These are phyloP conservation scores for Amitus sp. DNA, from an alignment of 2,888 invertebrate genomes.

Conservation along the genomic window DNA sequence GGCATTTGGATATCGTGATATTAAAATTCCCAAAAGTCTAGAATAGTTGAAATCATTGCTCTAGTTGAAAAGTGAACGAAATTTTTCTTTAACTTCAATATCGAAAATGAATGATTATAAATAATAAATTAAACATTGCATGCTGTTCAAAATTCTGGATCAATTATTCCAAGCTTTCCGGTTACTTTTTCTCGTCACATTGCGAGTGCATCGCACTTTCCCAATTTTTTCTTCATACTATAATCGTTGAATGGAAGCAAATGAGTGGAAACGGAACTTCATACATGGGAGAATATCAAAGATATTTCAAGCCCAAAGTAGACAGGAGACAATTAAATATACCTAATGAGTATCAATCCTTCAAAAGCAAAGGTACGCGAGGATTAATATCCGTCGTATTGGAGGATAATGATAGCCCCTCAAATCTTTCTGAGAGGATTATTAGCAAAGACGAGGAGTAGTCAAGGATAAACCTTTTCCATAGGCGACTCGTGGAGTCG, in stretches of 20 bases:
- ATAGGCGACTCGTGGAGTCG: slow-evolving; percentile 37
- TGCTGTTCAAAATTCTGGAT: too few species aligned
- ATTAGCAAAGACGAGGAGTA: slow-evolving; percentile 24
- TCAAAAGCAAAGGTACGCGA: slow-evolving; percentile 25
- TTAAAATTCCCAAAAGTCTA: too few species aligned
- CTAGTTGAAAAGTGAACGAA: too few species aligned
- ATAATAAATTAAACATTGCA: too few species aligned
- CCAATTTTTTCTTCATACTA: neutral
- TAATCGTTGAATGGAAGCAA: slow-evolving; percentile 3
- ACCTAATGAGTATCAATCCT: slow-evolving; percentile 28
- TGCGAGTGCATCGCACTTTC: too few species aligned
- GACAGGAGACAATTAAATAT: slow-evolving; percentile 14
- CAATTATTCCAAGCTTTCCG: too few species aligned
- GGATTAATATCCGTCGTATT: slow-evolving; percentile 30
- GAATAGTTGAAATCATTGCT: too few species aligned
- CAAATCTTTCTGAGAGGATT: slow-evolving; percentile 27
- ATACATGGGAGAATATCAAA: slow-evolving; percentile 14
- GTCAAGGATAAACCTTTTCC: slow-evolving; percentile 25
- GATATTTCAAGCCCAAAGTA: slow-evolving; percentile 16
- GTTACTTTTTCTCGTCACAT: too few species aligned
- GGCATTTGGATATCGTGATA: too few species aligned
- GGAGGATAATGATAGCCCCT: slow-evolving; percentile 21
- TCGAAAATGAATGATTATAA: too few species aligned
- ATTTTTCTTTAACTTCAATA: too few species aligned
- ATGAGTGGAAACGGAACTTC: slow-evolving; percentile 4